Evolutionary conservation across 2,888 invertebrate species (phyloP), one percentile per base, ranked within the genome.

Genomic region (Meiosimyza decipiens): DNA sequence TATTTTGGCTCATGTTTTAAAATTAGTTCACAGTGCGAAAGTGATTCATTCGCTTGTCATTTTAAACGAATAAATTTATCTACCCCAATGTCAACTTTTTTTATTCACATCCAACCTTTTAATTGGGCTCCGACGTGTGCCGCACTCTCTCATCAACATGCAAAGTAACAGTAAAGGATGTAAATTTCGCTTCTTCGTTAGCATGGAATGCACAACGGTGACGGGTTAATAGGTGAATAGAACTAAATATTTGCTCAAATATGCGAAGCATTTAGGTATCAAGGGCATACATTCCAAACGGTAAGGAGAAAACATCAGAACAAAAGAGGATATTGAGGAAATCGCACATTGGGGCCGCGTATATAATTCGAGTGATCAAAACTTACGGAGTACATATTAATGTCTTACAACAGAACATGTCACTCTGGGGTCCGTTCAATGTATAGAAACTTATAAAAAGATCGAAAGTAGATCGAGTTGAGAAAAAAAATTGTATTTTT

Each of bases 51-150:
- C 9, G 40, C 4, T 40, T 40, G 40, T 40, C 40, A 9, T 9
- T 5, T 40, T 40, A 40, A 40, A 40, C 0, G 4, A 6, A 40
- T 40, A 40, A 40, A 40, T 40, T 40, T 40, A 40, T 40, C 40
- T 40, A 40, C 9, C 9, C 9, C 2, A 40, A 40, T 40, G 40
- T 9, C 6, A 40, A 7, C 9, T 40, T 40, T 40, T 40, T 74
- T 74, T 74, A 74, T 78, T 74, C 76, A 77, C 76, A 55, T 47
- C 18, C 78, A 78, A 77, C 78, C 78, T 76, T 77, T 75, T 79
- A 79, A 79, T 79, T 77, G 78, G 77, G 76, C 77, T 77, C 77
- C 77, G 77, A 75, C 76, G 75, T 77, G 77, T 64, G 76, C 77
- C 77, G 73, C 74, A 74, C 73, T 77, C 73, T 74, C 40, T 40